Base-by-base conservation (phyloP, 1,140 invertebrate species). In the Bombus sibiricus region DNA sequence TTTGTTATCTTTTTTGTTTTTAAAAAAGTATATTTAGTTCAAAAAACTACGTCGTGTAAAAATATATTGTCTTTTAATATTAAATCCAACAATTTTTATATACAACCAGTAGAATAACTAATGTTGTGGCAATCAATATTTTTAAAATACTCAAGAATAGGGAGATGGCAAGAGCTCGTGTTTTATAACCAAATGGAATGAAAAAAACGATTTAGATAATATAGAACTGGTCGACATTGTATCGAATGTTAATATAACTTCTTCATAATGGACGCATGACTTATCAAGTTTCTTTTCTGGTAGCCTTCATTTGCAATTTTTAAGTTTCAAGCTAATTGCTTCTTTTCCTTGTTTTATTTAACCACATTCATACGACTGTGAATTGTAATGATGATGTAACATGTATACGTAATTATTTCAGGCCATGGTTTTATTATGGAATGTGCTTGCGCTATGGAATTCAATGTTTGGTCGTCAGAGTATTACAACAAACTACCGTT, bases 391-490 rank as follows among this genome's bases (percentile, higher is more conserved):
- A 22, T 39, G n/a, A 25, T 39, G 8, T 39, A 18, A 39, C 25
- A n/a, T 18, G 39, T n/a, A 37, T 39, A 22, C 18, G 25, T 57
- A 37, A 57, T 57, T 41, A 64, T 82, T 78, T 77, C 87, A 92
- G 75, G 75, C 71, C 80, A 83, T 53, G 74, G 92, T 73, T 92
- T 92, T 81, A 90, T 89, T 39, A 94, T 94, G 93, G 93, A 94
- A 47, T 94, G 94, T 62, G 91, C 93, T 79, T 95, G 94, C 79
- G 92, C 92, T 86, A 91, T 93, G 92, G 93, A 94, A 81, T 53
- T 88, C 68, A 77, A 88, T 76, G 47, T 68, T 77, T 92, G 92
- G 93, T 89, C 89, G 91, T 93, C 93, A 41, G 80, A 80, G 41
- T 86, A 90, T 75, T 86, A 91, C 41, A 73, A 89, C 43, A 90